Conservation (phyloP, 2,797 vertebrate species). For the Ptychobarbus kaznakovi region DNA sequence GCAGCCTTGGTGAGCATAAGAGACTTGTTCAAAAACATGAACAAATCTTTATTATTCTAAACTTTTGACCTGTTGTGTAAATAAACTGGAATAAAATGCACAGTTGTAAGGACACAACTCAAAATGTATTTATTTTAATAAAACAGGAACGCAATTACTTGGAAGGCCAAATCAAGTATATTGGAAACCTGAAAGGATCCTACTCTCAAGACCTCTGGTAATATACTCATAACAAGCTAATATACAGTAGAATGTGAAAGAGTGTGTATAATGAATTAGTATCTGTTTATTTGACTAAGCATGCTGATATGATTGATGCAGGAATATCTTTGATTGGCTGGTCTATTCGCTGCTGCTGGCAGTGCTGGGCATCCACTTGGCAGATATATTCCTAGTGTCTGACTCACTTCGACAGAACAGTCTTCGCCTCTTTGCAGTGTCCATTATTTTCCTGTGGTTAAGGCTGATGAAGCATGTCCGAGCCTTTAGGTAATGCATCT, state of each 20-base stretch:
- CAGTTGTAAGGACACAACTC: not conserved
- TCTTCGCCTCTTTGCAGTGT: slow-evolving; percentile 72
- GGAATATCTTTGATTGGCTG: slow-evolving; percentile 78
- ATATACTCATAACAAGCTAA: not conserved
- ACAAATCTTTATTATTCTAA: not conserved
- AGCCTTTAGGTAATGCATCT: slow-evolving; percentile 72
- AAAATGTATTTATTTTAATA: slow-evolving; percentile 13
- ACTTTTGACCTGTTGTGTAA: not conserved
- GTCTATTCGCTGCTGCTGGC: slow-evolving; percentile 69
- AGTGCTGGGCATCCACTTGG: slow-evolving; percentile 69
- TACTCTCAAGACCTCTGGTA: slow-evolving; percentile 73
- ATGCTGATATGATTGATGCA: slow-evolving; percentile 46
- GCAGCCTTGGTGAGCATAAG: not conserved
- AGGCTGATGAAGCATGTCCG: slow-evolving; percentile 78
- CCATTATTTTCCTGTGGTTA: slow-evolving; percentile 77
- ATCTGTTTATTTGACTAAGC: not conserved
- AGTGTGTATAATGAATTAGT: not conserved
- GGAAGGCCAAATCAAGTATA: slow-evolving; percentile 63
- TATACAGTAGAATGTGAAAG: not conserved
- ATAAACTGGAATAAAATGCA: not conserved
- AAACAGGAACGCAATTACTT: slow-evolving; percentile 71
- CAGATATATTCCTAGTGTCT: slow-evolving; percentile 62
- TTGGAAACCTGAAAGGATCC: slow-evolving; percentile 65
- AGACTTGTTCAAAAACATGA: too few relatives aligned
- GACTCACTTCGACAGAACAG: slow-evolving; percentile 54